Percentiles rank a stretch among this genome's conserved stretches.
Evolutionary conservation across 2,797 vertebrate genomes (phyloP).

Genomic region (Sebastiscus tertius): DNA sequence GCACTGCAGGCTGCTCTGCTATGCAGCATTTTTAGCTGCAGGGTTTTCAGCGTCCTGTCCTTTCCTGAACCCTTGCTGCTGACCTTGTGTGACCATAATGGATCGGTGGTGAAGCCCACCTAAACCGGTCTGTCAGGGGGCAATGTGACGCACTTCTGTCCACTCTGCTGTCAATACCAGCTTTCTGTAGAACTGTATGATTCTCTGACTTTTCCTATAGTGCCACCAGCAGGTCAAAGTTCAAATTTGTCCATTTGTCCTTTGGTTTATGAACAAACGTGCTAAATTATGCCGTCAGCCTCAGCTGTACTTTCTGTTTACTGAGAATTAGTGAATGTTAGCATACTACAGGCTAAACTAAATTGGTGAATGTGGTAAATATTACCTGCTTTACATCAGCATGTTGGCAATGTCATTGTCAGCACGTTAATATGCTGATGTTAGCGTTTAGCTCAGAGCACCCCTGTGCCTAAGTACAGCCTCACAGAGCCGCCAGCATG

Average conservation of each 20-base stretch:
- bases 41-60: background rate
- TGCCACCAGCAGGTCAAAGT: too few relatives aligned
- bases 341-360: background rate
- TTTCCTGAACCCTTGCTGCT: background rate
- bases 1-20: background rate
- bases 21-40: background rate
- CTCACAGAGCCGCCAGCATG: background rate
- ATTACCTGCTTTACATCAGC: background rate
- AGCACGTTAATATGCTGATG: background rate
- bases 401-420: background rate
- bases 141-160: background rate
- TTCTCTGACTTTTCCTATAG: too few relatives aligned
- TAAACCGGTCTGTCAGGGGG: background rate
- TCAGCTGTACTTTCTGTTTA: background rate
- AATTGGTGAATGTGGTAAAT: background rate
- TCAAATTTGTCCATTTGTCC: background rate
- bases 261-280: background rate
- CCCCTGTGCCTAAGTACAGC: background rate
- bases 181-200: background rate
- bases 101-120: background rate
- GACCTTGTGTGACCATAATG: background rate
- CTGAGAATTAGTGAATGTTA: background rate
- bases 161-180: background rate
- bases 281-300: background rate
- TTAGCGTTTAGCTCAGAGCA: background rate